These are phyloP conservation scores for Strigops habroptila DNA, from an alignment of 2,113 vertebrate genomes.

Conservation along the genomic window DNA sequence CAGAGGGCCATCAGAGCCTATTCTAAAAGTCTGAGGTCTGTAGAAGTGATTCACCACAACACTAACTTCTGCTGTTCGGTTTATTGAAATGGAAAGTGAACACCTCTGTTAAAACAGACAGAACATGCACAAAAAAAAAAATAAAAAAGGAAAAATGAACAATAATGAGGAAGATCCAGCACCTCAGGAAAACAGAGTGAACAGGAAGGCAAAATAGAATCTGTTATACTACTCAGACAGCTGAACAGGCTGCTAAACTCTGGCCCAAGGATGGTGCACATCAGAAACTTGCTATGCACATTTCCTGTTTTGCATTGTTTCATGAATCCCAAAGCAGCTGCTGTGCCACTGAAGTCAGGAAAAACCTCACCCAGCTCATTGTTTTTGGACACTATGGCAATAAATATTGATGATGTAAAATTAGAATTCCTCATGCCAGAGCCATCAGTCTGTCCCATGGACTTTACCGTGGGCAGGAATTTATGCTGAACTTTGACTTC, in stretches of 20 bases:
- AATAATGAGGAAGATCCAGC: neutral
- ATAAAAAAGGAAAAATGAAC: neutral
- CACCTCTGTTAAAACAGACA: neutral
- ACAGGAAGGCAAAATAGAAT: conserved; percentile 19
- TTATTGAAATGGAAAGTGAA: neutral
- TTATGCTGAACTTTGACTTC: neutral
- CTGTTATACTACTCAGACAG: conserved; percentile 18
- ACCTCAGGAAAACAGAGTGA: neutral
- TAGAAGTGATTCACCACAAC: neutral
- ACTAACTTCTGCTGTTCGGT: neutral
- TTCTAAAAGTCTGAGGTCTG: neutral
- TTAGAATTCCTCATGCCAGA: conserved; percentile 8
- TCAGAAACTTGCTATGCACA: conserved; percentile 5
- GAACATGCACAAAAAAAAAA: neutral
- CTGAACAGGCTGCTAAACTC: conserved; percentile 27
- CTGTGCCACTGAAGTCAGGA: conserved; percentile 35
- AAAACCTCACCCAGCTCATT: conserved; percentile 32
- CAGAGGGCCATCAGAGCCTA: neutral
- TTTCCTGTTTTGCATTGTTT: conserved; percentile 60
- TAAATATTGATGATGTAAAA: conserved; percentile 54
- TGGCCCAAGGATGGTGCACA: neutral
- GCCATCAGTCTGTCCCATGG: neutral
- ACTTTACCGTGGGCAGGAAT: neutral
- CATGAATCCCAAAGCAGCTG: conserved; percentile 22
- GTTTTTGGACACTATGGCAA: conserved; percentile 5